Base-by-base conservation (phyloP, 2,113 vertebrate species). In the Garra rufa region DNA sequence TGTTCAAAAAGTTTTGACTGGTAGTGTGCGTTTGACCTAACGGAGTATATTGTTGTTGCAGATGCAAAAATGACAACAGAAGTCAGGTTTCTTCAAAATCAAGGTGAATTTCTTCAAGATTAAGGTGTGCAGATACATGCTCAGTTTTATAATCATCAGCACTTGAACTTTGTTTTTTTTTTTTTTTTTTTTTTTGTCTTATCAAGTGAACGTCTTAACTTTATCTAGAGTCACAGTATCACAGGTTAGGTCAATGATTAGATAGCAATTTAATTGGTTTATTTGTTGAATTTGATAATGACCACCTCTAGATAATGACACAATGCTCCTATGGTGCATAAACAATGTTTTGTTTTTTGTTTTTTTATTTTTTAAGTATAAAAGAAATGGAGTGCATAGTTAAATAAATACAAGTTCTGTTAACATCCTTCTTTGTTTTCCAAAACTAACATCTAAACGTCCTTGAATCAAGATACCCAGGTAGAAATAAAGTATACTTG, bases 31-130 rank as follows among this genome's bases (percentile, higher is more conserved):
- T 21, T 41, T 41, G 9, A 41, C 34, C 28, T 11, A 41, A 70
- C 70, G 46, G 21, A 46, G 70, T 44, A 30, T 65, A 0, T 38
- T 71, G 2, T n/a, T 59, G 73, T 44, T 44, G 13, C 9, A 61
- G 43, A 17, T 65, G 14, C 52, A 61, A 81, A 19, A 70, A 96
- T 96, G 95, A 91, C 94, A 74, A 82, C 88, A 79, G 94, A 95
- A 63, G 46, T 87, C 1, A 92, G 92, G 26, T 94, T 93, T 88
- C 87, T 92, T 63, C 90, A 89, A 78, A 92, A 95, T 87, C 92
- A 95, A 92, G 94, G 96, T 97, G 94, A 94, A 93, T 61, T 57
- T 44, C 2, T 7, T 13, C 15, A 3, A 59, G 21, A 43, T 28
- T 15, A 73, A 9, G 17, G 8, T 57, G 19, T 69, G 24, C 17